These are phyloP conservation scores for Pachyrhynchus sulphureomaculatus DNA, from an alignment of 1,140 invertebrate species.

Conservation along the genomic window DNA sequence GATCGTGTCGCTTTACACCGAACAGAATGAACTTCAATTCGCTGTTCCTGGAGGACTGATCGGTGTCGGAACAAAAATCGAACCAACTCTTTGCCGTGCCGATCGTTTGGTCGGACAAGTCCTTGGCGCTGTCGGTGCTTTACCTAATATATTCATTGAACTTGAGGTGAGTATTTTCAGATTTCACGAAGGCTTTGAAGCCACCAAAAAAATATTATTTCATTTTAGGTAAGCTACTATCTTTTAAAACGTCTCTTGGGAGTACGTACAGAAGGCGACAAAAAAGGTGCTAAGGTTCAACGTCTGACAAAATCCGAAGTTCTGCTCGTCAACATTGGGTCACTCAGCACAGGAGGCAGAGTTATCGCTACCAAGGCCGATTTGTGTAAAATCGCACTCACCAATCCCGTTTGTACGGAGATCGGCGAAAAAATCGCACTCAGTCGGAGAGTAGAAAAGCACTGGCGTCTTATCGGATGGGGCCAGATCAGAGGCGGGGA, in stretches of 20 bases:
- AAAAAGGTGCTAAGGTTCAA: conserved; percentile 96
- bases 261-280: conserved; percentile 97
- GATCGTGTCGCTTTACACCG: conserved; percentile 97
- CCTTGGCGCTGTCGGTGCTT: conserved; percentile 92
- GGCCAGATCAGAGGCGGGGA: conserved; percentile 91
- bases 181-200: too few species aligned
- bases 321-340: conserved; percentile 98
- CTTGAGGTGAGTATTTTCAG: conserved; percentile 73
- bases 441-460: conserved; percentile 96
- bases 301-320: conserved; percentile 88
- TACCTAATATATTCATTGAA: conserved; percentile 98
- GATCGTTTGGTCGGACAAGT: conserved; percentile 98
- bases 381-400: conserved; percentile 96
- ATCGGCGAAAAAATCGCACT: conserved; percentile 98
- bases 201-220: too few species aligned
- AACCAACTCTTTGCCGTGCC: conserved; percentile 95
- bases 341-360: conserved; percentile 94
- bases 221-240: conserved; percentile 83
- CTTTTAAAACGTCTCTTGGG: conserved; percentile 92
- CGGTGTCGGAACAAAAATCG: conserved; percentile 98
- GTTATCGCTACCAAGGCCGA: conserved; percentile 96
- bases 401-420: conserved; percentile 98
- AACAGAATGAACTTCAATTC: conserved; percentile 98
- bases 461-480: conserved; percentile 99
- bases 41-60: conserved; percentile 98